Conservation (phyloP, 1,140 invertebrate species). For the Philopotamus ludificatus region DNA sequence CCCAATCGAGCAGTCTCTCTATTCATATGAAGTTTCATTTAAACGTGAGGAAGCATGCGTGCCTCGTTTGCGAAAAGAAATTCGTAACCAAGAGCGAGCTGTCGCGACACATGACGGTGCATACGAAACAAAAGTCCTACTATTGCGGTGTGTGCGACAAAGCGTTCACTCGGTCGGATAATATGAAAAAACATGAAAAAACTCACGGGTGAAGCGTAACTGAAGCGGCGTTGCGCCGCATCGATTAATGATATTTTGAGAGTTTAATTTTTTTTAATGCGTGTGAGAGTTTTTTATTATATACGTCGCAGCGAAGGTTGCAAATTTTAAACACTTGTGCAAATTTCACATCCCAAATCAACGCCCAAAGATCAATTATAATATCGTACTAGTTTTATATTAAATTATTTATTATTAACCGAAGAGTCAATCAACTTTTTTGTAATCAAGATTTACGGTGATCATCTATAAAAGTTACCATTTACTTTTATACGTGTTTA, state of each 20-base stretch:
- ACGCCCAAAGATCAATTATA: too few relatives aligned
- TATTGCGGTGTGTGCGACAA: slow-evolving; percentile 60
- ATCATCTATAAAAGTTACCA: too few relatives aligned
- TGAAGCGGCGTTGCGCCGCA: not conserved
- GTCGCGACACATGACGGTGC: slow-evolving; percentile 60
- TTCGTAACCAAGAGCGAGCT: slow-evolving; percentile 63
- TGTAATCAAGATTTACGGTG: too few relatives aligned
- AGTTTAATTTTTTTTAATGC: slow-evolving; percentile 35
- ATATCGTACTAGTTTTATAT: too few relatives aligned
- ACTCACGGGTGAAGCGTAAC: slow-evolving; percentile 51
- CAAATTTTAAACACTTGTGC: too few relatives aligned
- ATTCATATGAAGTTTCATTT: slow-evolving; percentile 66
- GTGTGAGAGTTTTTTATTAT: slow-evolving; percentile 11
- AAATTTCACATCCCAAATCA: too few relatives aligned
- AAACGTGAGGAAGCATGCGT: slow-evolving; percentile 58
- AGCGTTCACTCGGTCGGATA: slow-evolving; percentile 56
- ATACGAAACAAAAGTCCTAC: slow-evolving; percentile 62
- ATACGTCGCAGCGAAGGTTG: not conserved
- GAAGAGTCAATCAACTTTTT: too few relatives aligned
- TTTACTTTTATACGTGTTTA: too few relatives aligned
- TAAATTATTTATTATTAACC: too few relatives aligned
- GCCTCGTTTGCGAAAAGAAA: slow-evolving; percentile 60
- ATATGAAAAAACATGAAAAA: slow-evolving; percentile 58
- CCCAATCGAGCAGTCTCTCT: slow-evolving; percentile 60
- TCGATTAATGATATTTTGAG: slow-evolving; percentile 1